Evolutionary conservation across 2,113 vertebrate genomes (phyloP).

Genomic region (Salminus brasiliensis): DNA sequence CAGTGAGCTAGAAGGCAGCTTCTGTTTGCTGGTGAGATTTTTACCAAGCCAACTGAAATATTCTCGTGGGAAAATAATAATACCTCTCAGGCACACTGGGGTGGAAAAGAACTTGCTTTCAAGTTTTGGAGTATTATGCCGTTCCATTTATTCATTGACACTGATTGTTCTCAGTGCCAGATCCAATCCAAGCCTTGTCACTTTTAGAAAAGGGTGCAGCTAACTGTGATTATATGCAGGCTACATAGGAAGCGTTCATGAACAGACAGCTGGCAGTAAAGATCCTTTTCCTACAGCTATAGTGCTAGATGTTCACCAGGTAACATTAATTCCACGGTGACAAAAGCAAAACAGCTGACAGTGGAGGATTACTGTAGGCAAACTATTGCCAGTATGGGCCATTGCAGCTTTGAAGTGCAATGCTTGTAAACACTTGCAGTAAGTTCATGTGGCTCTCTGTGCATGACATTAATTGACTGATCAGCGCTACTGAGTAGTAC

Average conservation of each 20-base stretch:
- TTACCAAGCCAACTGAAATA: not conserved
- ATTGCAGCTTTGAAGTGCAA: slow-evolving; percentile 16
- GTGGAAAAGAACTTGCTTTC: not conserved
- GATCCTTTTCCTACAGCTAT: too few species aligned
- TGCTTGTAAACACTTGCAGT: slow-evolving; percentile 21
- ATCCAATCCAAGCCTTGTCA: not conserved
- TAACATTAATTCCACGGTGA: too few species aligned
- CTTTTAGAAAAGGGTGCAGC: too few species aligned
- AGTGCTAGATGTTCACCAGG: too few species aligned
- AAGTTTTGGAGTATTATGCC: not conserved
- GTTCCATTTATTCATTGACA: not conserved
- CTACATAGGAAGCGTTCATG: too few species aligned
- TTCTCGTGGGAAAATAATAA: not conserved
- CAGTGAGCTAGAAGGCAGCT: not conserved
- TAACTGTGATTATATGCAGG: not conserved
- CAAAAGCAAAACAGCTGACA: slow-evolving; percentile 51
- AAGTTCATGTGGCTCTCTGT: slow-evolving; percentile 22
- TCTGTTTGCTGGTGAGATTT: not conserved
- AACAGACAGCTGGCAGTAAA: too few species aligned
- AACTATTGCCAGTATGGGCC: slow-evolving; percentile 35
- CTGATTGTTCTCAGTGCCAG: not conserved
- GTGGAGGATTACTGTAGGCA: slow-evolving; percentile 47
- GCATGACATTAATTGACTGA: slow-evolving; percentile 38
- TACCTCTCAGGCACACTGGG: not conserved
- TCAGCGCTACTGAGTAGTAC: not conserved